Evolutionary conservation across 1,140 invertebrate genomes (phyloP).

Genomic region (Brachionus angularis): DNA sequence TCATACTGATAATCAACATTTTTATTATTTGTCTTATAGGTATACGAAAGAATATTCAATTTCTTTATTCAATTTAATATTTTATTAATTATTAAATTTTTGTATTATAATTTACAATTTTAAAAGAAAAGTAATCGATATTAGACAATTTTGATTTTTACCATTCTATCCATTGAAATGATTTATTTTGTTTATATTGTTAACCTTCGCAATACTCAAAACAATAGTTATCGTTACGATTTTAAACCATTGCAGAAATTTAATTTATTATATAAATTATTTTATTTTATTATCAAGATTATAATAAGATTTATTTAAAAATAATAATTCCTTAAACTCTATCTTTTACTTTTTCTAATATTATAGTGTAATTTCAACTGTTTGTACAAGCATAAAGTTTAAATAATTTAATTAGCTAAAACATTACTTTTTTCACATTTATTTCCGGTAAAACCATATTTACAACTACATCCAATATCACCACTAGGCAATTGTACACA

Average conservation of each 20-base stretch:
- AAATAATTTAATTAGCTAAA: neutral
- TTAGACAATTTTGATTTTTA: neutral
- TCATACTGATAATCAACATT: too few species aligned
- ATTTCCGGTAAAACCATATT: slow-evolving; percentile 41
- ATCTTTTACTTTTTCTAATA: too few species aligned
- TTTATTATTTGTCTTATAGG: too few species aligned
- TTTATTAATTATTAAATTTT: too few species aligned
- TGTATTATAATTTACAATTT: too few species aligned
- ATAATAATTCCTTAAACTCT: too few species aligned
- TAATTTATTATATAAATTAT: neutral
- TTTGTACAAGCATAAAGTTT: neutral
- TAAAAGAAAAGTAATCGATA: too few species aligned
- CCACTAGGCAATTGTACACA: slow-evolving; percentile 40
- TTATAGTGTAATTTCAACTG: too few species aligned
- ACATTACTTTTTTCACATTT: slow-evolving; percentile 43
- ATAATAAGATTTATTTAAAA: too few species aligned
- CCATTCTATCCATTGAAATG: neutral
- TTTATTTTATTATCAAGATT: neutral
- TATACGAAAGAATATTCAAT: too few species aligned
- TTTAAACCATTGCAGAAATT: neutral
- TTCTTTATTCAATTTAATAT: too few species aligned
- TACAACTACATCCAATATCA: slow-evolving; percentile 35
- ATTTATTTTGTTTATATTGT: neutral
- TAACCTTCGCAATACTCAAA: neutral
- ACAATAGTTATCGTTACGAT: neutral